Conservation (phyloP, 2,113 vertebrate genomes). For the Mus pahari region DNA sequence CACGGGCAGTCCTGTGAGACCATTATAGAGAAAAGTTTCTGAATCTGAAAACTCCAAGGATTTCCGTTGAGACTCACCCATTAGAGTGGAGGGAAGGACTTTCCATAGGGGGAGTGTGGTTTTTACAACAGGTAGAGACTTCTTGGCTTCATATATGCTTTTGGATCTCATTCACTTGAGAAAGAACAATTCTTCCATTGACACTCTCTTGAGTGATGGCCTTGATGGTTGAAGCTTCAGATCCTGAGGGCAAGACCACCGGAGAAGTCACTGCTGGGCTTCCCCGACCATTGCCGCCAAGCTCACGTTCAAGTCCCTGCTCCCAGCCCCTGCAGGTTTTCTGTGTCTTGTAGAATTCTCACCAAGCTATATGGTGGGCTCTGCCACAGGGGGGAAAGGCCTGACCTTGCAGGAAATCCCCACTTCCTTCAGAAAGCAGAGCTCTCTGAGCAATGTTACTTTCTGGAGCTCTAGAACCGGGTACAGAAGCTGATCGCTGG, state of each 20-base stretch:
- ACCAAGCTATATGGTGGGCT: neutral
- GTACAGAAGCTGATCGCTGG: neutral
- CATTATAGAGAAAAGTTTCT: neutral
- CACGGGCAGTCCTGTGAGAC: slow-evolving; percentile 27
- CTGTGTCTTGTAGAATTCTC: neutral
- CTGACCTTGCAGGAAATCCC: neutral
- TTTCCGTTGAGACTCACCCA: slow-evolving; percentile 37
- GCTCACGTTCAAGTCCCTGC: neutral
- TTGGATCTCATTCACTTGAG: slow-evolving; percentile 92
- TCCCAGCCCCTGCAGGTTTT: neutral
- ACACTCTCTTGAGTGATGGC: slow-evolving; percentile 93
- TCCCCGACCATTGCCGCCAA: too few relatives aligned
- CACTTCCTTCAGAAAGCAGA: neutral
- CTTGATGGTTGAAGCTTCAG: slow-evolving; percentile 89
- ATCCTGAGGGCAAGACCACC: slow-evolving; percentile 62
- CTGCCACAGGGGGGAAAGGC: neutral
- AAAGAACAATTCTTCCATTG: slow-evolving; percentile 93
- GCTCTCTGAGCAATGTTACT: neutral
- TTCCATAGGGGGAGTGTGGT: neutral
- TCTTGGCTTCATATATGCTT: slow-evolving; percentile 78
- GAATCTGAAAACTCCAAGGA: neutral
- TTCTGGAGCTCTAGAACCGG: neutral
- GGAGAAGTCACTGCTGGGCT: slow-evolving; percentile 26
- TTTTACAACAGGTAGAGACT: slow-evolving; percentile 42
- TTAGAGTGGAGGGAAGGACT: neutral